Base-by-base conservation (phyloP, 2,113 vertebrate species). In the Zootoca vivipara region DNA sequence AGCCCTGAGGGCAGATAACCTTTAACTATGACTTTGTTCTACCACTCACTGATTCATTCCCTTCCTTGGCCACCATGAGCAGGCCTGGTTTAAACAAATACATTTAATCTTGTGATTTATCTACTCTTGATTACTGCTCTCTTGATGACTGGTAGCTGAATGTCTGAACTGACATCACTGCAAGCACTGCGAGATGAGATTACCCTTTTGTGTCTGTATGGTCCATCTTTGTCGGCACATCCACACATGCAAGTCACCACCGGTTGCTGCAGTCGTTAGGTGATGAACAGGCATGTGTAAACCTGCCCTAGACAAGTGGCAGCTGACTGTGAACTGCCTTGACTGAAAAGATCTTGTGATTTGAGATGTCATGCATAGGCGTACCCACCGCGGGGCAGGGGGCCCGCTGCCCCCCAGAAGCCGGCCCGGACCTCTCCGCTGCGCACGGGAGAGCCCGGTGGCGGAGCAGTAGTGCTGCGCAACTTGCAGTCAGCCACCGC, bases 1-100 rank as follows among this genome's bases (percentile, higher is more conserved):
- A 80, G 42, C 85, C 69, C 46, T 73, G 67, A 81, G 65, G 85
- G 38, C 77, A 87, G n/a, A 86, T 87, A 69, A 87, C 42, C 42
- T 85, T 78, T 72, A 81, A 38, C 38, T 86, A 10, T 85, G 77
- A 33, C n/a, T 70, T n/a, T 46, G 70, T 10, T 67, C 69, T 67
- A 33, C 18, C 18, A 12, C 46, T 52, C 58, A 42, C 33, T n/a
- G 26, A 1, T 65, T 46, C 28, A 77, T 46, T 62, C 40, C 62
- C 24, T 88, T 20, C 30, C 2, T 46, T 83, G 8, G 56, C 72
- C 62, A 77, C 33, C 26, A 20, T 69, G 20, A 24, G n/a, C 24
- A 24, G 52, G n/a, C 8, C n/a, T 58, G 42, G 30, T 35, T 70
- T 30, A 56, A 20, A 69, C 65, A 86, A 20, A 70, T 1, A 65